Conservation (phyloP, 2,797 vertebrate genomes). For the Nasua narica region DNA sequence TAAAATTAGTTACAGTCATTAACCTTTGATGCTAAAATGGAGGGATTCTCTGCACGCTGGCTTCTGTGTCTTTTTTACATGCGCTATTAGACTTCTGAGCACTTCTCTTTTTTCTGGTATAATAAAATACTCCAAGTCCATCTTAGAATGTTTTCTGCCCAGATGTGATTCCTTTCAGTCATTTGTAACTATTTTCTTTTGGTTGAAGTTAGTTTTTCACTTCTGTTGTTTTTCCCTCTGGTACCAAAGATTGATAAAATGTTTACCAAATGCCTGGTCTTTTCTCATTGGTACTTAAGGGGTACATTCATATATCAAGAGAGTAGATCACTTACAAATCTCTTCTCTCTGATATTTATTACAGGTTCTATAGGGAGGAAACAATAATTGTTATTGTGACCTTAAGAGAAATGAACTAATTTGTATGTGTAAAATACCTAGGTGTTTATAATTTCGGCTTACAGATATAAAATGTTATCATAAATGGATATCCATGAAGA, state of each 20-base stretch:
- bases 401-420: not conserved
- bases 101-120: not conserved
- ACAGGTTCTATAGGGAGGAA: not conserved
- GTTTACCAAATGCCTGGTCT: not conserved
- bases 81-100: not conserved
- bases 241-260: not conserved
- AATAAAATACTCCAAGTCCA: not conserved
- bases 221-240: not conserved
- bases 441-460: not conserved
- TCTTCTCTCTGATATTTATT: not conserved
- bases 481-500: not conserved
- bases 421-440: not conserved
- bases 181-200: slow-evolving; percentile 24
- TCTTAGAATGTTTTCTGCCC: not conserved
- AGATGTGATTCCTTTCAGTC: not conserved
- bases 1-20: not conserved
- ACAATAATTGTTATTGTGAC: not conserved
- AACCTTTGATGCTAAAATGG: not conserved
- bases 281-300: not conserved
- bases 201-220: not conserved
- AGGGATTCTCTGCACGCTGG: not conserved
- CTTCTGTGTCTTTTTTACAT: not conserved
- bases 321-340: not conserved
- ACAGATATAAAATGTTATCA: not conserved
- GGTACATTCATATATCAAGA: not conserved